phyloP scores from a whole-genome alignment of 2,113 vertebrate genomes.

The Ploceus nigricollis region DNA sequence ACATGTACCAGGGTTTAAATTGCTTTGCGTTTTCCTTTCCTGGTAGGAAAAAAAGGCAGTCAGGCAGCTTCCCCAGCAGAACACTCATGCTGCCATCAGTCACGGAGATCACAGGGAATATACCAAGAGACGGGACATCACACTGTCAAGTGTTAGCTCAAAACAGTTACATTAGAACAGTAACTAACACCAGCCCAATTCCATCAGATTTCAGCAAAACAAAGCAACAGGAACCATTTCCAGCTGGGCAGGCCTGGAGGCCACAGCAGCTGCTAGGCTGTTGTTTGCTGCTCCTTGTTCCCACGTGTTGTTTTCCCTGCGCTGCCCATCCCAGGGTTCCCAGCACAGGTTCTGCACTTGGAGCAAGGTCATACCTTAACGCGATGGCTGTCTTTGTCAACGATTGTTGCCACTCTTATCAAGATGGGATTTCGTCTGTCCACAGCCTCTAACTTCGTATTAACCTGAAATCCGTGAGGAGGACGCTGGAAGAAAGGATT shows the following conservation, averaged over 20 bases:
- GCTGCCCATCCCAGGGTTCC: background rate
- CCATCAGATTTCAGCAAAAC: background rate
- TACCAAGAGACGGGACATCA: background rate
- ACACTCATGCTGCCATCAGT: background rate
- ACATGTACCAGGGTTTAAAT: background rate
- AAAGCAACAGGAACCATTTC: background rate
- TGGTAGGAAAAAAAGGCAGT: background rate
- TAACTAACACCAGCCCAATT: background rate
- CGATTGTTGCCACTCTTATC: slow-evolving; percentile 80
- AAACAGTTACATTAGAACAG: background rate
- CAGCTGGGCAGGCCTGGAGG: background rate
- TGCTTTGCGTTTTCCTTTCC: background rate
- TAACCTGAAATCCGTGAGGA: slow-evolving; percentile 78
- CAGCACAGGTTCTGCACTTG: background rate
- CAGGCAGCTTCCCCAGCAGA: background rate
- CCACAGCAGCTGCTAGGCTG: background rate
- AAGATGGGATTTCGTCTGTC: slow-evolving; percentile 84
- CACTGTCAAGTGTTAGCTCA: background rate
- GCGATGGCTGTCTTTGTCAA: slow-evolving; percentile 76
- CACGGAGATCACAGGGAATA: background rate
- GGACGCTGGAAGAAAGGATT: slow-evolving; percentile 71
- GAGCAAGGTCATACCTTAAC: slow-evolving; percentile 74
- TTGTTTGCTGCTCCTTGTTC: background rate
- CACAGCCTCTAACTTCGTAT: slow-evolving; percentile 82
- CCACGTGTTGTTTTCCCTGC: background rate